These are phyloP conservation scores for Champsocephalus gunnari DNA, from an alignment of 2,797 vertebrate genomes.

Conservation along the genomic window DNA sequence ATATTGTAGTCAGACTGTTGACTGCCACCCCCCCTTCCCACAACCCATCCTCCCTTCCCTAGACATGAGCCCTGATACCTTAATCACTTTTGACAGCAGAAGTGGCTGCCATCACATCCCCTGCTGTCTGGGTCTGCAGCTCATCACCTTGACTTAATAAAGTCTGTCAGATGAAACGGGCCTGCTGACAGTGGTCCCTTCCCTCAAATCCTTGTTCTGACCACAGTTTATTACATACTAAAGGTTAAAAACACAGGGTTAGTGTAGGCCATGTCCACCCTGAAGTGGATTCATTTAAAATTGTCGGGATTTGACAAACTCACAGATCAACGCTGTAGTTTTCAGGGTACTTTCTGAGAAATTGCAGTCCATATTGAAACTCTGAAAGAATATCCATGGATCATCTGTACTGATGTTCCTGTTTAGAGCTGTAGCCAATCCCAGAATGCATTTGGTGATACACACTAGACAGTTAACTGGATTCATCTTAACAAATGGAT, in stretches of 20 bases:
- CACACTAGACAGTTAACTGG: neutral
- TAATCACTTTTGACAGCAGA: slow-evolving; percentile 66
- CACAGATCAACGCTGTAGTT: neutral
- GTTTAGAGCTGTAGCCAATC: neutral
- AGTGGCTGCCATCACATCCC: slow-evolving; percentile 50
- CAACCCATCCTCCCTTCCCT: neutral
- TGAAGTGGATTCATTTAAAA: neutral
- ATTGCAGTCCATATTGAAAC: neutral
- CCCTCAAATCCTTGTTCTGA: neutral
- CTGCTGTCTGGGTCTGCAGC: slow-evolving; percentile 53
- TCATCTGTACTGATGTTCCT: neutral
- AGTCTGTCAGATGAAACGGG: slow-evolving; percentile 48
- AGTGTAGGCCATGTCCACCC: neutral
- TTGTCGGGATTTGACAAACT: neutral
- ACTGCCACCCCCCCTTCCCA: neutral
- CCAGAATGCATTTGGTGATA: neutral
- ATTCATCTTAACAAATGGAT: too few relatives aligned
- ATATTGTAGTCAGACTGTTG: slow-evolving; percentile 26
- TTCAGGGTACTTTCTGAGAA: neutral
- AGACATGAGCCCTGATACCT: slow-evolving; percentile 40
- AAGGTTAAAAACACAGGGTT: neutral
- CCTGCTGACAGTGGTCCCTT: slow-evolving; percentile 27
- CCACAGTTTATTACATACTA: neutral
- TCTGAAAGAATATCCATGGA: neutral
- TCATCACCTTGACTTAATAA: slow-evolving; percentile 64